These are phyloP conservation scores for Dissostichus mawsoni DNA, from an alignment of 2,113 vertebrate genomes.

Conservation along the genomic window DNA sequence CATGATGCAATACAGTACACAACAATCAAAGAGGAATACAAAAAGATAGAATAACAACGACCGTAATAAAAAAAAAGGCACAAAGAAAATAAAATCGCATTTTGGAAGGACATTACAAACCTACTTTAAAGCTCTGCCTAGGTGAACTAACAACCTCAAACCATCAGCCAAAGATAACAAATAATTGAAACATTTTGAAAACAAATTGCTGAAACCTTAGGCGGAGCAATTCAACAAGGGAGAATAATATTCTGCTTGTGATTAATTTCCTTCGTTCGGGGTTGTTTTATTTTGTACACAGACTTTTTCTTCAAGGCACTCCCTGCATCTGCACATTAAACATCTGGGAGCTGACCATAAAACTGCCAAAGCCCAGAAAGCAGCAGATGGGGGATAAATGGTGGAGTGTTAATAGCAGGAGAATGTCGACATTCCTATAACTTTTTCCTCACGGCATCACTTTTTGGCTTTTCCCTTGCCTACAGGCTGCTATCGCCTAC, in stretches of 20 bases:
- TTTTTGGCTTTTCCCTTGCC: slow-evolving; percentile 3
- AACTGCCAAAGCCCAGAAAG: slow-evolving; percentile 27
- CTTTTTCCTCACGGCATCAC: slow-evolving; percentile 14
- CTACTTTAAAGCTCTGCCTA: neutral
- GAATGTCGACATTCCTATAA: slow-evolving; percentile 24
- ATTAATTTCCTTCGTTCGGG: slow-evolving; percentile 5
- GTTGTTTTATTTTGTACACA: neutral
- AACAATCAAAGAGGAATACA: neutral
- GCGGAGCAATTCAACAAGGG: neutral
- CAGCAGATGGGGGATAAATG: slow-evolving; percentile 41
- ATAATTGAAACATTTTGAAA: neutral
- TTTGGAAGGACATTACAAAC: neutral
- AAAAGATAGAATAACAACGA: neutral
- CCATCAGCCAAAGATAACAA: neutral
- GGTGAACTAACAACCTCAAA: neutral
- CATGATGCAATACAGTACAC: neutral
- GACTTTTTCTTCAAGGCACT: neutral
- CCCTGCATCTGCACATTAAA: slow-evolving; percentile 4
- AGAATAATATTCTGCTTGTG: neutral
- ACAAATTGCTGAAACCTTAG: neutral
- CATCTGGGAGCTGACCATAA: slow-evolving; percentile 39
- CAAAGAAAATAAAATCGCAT: neutral
- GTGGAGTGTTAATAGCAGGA: slow-evolving; percentile 9
- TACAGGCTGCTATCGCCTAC: neutral
- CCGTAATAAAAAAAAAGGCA: neutral